Evolutionary conservation across 2,797 vertebrate genomes (phyloP).

Genomic region (Malurus splendens): DNA sequence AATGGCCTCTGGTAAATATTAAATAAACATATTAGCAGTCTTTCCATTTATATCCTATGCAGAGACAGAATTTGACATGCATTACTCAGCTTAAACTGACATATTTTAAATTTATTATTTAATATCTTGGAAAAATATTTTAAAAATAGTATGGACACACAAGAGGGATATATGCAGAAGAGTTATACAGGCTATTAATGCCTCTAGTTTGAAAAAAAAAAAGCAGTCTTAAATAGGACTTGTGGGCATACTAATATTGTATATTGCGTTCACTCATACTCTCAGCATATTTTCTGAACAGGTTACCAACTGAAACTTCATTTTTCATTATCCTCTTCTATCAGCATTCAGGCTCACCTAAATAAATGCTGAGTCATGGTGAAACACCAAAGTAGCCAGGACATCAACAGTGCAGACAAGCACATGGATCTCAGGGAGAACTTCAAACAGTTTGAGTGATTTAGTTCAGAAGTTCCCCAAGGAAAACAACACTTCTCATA

Average conservation of each 20-base stretch:
- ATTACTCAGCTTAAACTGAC: neutral
- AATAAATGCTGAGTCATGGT: conserved; percentile 30
- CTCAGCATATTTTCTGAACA: conserved; percentile 6
- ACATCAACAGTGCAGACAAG: conserved; percentile 37
- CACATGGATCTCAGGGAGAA: conserved; percentile 15
- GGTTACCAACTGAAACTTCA: neutral
- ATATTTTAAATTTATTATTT: neutral
- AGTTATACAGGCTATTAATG: neutral
- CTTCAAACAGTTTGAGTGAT: conserved; percentile 47
- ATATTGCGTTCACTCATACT: neutral
- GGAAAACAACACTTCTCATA: conserved; percentile 47
- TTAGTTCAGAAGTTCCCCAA: conserved; percentile 39
- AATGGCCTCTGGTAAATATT: neutral
- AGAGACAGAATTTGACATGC: neutral
- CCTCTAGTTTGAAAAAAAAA: neutral
- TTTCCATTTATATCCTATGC: neutral
- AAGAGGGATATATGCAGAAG: neutral
- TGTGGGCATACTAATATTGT: neutral
- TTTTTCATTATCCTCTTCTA: neutral
- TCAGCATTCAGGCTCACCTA: neutral
- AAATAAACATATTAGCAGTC: neutral
- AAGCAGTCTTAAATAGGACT: neutral
- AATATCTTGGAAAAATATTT: neutral
- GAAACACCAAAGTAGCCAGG: conserved; percentile 51
- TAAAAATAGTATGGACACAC: neutral